Conservation (phyloP, 2,797 vertebrate genomes). For the Ctenopoma multispine region DNA sequence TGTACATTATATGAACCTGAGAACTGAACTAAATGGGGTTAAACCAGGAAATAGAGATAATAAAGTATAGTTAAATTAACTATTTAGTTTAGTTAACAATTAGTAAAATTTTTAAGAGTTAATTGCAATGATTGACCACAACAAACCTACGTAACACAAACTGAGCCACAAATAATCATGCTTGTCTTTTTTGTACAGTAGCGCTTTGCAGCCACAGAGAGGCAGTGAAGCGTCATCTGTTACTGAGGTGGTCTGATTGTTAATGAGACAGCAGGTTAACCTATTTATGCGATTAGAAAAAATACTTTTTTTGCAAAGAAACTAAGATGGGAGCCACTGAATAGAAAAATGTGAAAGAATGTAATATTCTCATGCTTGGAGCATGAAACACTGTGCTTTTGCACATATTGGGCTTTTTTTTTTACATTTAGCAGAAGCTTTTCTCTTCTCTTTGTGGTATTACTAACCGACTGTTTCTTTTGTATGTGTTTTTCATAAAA, state of each 20-base stretch:
- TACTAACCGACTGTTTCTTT: neutral
- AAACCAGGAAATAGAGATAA: too few relatives aligned
- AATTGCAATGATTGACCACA: too few relatives aligned
- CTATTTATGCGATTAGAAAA: neutral
- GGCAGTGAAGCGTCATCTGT: conserved; percentile 5
- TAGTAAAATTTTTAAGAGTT: neutral
- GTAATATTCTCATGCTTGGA: neutral
- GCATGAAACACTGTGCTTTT: neutral
- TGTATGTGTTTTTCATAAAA: neutral
- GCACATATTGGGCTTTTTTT: too few relatives aligned
- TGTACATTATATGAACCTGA: too few relatives aligned
- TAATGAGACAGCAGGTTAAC: neutral
- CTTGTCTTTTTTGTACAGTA: neutral
- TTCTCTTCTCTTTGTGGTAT: neutral
- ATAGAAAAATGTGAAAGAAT: neutral
- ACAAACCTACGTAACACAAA: neutral
- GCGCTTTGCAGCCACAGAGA: conserved; percentile 15
- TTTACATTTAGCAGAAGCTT: neutral
- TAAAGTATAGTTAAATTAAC: too few relatives aligned
- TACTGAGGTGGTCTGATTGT: neutral
- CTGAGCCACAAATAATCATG: too few relatives aligned
- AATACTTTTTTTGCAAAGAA: neutral
- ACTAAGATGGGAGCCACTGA: neutral
- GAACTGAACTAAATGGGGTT: too few relatives aligned
- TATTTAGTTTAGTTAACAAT: too few relatives aligned